Conservation (phyloP, 2,888 invertebrate genomes). For the Drosophila nigricruria region DNA sequence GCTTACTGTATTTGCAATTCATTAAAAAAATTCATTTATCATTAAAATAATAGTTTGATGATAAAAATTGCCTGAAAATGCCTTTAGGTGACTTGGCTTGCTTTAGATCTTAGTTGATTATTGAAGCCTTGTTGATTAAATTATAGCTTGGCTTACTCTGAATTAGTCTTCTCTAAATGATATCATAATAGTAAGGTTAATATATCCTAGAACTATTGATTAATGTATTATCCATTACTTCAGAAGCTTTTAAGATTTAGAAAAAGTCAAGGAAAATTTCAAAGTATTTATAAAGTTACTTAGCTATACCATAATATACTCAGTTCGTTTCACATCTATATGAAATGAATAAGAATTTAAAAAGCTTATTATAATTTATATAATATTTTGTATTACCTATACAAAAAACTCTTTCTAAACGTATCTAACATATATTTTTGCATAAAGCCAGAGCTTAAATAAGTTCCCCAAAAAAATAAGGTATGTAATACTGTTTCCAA, state of each 20-base stretch:
- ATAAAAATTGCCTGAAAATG: not conserved
- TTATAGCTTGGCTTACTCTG: too few species aligned
- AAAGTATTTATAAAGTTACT: too few species aligned
- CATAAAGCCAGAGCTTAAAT: not conserved
- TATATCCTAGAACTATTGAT: too few species aligned
- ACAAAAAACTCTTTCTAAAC: not conserved
- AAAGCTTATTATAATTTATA: not conserved
- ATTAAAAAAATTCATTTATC: not conserved
- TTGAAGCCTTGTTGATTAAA: not conserved
- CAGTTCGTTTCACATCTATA: too few species aligned
- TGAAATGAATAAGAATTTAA: too few species aligned
- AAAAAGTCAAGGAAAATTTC: too few species aligned
- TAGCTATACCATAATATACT: too few species aligned
- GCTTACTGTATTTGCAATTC: not conserved
- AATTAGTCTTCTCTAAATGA: too few species aligned
- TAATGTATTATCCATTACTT: too few species aligned
- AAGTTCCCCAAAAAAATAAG: constrained; percentile 2
- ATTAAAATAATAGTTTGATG: not conserved
- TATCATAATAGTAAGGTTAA: too few species aligned
- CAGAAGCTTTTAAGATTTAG: too few species aligned
- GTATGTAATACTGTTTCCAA: constrained; percentile 13
- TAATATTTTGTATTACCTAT: not conserved
- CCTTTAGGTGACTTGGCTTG: not conserved
- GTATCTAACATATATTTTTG: not conserved
- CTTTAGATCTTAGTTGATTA: not conserved